Base-by-base conservation (phyloP, 1,140 invertebrate genomes). In the Drosophila punjabiensis region DNA sequence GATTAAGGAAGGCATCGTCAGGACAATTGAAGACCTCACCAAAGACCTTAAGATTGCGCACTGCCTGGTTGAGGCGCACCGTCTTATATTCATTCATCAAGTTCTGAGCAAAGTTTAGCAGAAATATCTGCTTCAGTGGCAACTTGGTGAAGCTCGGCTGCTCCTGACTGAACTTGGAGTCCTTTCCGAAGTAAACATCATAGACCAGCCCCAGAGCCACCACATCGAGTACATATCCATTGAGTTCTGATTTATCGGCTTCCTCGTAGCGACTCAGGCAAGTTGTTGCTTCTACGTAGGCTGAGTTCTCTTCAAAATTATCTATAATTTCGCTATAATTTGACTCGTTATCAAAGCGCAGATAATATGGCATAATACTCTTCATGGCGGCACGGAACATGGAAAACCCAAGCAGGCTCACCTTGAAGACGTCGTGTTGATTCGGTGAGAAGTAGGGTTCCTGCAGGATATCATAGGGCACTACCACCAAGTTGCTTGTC, bases 341-440 rank as follows among this genome's bases (percentile, higher is more conserved):
- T 1, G 16, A 16, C 11, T 30, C 11, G 18, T 16, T 56, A 18
- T 65, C 62, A 16, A 3, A 43, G 2, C 1, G 5, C n/a, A 43
- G n/a, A 4, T 13, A 0, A 0, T 5, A 6, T 11, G 63, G 35
- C 3, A 0, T 9, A 3, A 58, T 43, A 14, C 9, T n/a, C 4
- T 1, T 0, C 6, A 56, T 1, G 33, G 24, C 16, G 33, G 24
- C 13, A 5, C 28, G 35, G 9, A 37, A 18, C 18, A 43, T n/a
- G 2, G 3, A n/a, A 9, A 43, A 65, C 7, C 52, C 63, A 2
- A 65, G 14, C 13, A 33, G 20, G 7, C 52, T 65, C 9, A 43
- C 28, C 30, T 65, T 59, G 6, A 65, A 65, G 14, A 65, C 53
- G 8, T 65, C 63, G 14, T 43, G 35, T 14, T 28, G 30, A 6